Percentiles rank a stretch among this genome's conserved stretches.
Evolutionary conservation across 2,113 vertebrate genomes (phyloP).

Genomic region (Otis tarda): DNA sequence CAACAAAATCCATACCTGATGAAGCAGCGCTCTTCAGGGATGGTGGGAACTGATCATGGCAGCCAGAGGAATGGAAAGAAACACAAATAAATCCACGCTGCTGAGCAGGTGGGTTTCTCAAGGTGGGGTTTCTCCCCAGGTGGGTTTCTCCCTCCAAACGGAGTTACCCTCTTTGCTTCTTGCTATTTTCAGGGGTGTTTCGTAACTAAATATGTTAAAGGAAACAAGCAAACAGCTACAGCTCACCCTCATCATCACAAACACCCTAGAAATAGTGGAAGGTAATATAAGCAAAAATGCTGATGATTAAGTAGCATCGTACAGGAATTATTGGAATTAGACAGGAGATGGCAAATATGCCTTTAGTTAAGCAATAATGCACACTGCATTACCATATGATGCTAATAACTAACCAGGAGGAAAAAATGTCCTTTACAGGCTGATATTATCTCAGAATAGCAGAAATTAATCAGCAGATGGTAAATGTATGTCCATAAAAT

Average conservation of each 20-base stretch:
- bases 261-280: neutral
- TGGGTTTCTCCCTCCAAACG: neutral
- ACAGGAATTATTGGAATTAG: neutral
- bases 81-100: neutral
- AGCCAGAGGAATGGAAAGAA: neutral
- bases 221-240: neutral
- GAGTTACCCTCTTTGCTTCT: neutral
- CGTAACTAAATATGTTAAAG: neutral
- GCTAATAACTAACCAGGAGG: neutral
- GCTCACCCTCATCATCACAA: neutral
- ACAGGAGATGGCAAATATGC: neutral
- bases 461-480: neutral
- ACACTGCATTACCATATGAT: neutral
- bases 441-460: neutral
- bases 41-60: neutral
- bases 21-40: rapidly evolving
- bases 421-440: neutral
- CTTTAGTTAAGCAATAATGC: neutral
- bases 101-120: rapidly evolving
- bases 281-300: rapidly evolving
- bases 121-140: rapidly evolving
- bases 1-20: too few relatives aligned
- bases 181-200: neutral
- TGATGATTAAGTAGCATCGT: neutral
- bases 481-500: neutral